Base-by-base conservation (phyloP, 2,888 invertebrate species). In the Mimas tiliae region DNA sequence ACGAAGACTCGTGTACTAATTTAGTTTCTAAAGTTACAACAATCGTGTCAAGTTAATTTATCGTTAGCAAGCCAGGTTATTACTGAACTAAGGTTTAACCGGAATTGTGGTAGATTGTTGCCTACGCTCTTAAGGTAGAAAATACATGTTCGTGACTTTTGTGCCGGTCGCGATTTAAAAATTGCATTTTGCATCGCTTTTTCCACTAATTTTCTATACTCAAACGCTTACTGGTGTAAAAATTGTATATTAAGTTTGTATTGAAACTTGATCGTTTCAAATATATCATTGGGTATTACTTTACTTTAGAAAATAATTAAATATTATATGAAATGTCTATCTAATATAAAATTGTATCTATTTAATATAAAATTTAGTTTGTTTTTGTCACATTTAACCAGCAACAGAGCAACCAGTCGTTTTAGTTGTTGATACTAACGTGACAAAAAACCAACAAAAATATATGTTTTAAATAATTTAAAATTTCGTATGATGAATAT, bases 31-130 rank as follows among this genome's bases (percentile, higher is more conserved):
- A 64, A 68, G 53, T 68, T 66, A 64, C 65, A 58, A 68, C 64
- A 68, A 68, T 64, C 68, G 66, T 66, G 64, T 64, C 66, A 53
- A 65, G 64, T 62, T 34, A 64, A 68, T 68, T 66, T 66, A 68
- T 66, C 52, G 68, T 66, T 64, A 58, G 45, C 51, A 50, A 68
- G 50, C 48, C 47, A 8, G 66, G 55, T 47, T 67, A 67, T 69
- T 62, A 66, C 47, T 6, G 62, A 62, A 67, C 64, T 69, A 64
- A 63, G 38, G 21, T 47, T 19, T 38, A 38, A 38, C 9, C 38
- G 8, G 42, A 34, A 38, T 55, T 58, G 47, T 27, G 21, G 47
- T 48, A 21, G 47, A 19, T 42, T 42, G 58, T 58, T 19, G 11
- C 38, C 19, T 16, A 8, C 19, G 7, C n/a, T 11, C 12, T 6